A percentile compares a stretch with the other conserved stretches of the same genome.
Conservation (phyloP, 1,140 invertebrate species). For the Apis dorsata region DNA sequence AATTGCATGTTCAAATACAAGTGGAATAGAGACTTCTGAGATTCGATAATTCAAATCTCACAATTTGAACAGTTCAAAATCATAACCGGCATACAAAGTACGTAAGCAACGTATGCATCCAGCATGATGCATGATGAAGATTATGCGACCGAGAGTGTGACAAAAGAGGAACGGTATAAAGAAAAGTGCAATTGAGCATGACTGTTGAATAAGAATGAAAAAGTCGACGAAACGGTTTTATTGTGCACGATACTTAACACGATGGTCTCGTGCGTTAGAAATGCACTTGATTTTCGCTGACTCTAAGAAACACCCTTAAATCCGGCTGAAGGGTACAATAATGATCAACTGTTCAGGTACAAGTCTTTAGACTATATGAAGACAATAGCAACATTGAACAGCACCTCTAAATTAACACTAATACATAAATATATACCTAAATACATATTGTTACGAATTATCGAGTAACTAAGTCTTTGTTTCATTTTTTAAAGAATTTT, state of each 20-base stretch:
- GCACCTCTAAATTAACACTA: too few species aligned
- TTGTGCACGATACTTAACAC: conserved; percentile 27
- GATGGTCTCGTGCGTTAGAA: not conserved
- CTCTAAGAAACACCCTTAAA: conserved; percentile 9
- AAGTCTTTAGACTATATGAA: not conserved
- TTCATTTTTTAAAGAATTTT: too few species aligned
- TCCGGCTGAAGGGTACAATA: not conserved
- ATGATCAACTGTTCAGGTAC: not conserved
- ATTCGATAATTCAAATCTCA: not conserved
- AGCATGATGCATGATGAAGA: not conserved
- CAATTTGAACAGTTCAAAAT: not conserved
- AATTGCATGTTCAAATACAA: too few species aligned
- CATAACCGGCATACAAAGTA: not conserved
- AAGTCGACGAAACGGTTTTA: conserved; percentile 25
- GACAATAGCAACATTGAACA: not conserved
- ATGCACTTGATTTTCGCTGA: conserved; percentile 44
- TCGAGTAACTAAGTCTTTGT: too few species aligned
- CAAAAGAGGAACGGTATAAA: not conserved
- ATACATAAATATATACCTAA: too few species aligned
- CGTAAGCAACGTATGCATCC: not conserved
- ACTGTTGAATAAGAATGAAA: conserved; percentile 26
- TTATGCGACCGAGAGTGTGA: not conserved
- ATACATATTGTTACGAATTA: too few species aligned
- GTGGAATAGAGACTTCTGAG: too few species aligned
- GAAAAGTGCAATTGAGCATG: conserved; percentile 32